Evolutionary conservation across 2,888 invertebrate species (phyloP).

Genomic region (Andrena flavipes): DNA sequence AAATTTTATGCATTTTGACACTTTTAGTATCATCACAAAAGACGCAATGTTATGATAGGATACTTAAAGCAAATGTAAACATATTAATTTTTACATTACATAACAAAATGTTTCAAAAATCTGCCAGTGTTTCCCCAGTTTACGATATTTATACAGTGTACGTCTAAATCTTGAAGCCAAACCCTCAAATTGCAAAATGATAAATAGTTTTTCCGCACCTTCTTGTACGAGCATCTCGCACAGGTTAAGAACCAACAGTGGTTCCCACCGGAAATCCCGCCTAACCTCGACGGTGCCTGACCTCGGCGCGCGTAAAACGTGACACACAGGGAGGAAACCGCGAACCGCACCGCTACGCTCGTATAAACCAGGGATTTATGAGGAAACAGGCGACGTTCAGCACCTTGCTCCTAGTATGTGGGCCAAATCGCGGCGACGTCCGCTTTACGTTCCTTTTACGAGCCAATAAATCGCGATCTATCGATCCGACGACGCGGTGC

Average conservation of each 20-base stretch:
- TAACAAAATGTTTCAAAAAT: too few relatives aligned
- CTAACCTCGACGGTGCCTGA: slow-evolving; percentile 8
- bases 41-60: too few relatives aligned
- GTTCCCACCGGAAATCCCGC: slow-evolving; percentile 2
- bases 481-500: slow-evolving; percentile 67
- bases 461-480: slow-evolving; percentile 80
- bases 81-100: too few relatives aligned
- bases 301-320: slow-evolving; percentile 59
- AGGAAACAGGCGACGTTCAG: slow-evolving; percentile 57
- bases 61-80: too few relatives aligned
- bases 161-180: too few relatives aligned
- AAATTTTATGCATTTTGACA: too few relatives aligned
- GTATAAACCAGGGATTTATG: slow-evolving; percentile 80
- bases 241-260: not conserved
- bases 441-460: slow-evolving; percentile 78
- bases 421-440: slow-evolving; percentile 75
- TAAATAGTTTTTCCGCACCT: too few relatives aligned
- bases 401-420: slow-evolving; percentile 75
- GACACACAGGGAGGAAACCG: slow-evolving; percentile 77
- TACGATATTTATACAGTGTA: too few relatives aligned
- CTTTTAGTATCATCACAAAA: too few relatives aligned
- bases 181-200: too few relatives aligned
- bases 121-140: too few relatives aligned
- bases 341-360: slow-evolving; percentile 72
- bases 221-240: too few relatives aligned